Evolutionary conservation across 1,140 invertebrate genomes (phyloP).

Genomic region (Hylaeus anthracinus): DNA sequence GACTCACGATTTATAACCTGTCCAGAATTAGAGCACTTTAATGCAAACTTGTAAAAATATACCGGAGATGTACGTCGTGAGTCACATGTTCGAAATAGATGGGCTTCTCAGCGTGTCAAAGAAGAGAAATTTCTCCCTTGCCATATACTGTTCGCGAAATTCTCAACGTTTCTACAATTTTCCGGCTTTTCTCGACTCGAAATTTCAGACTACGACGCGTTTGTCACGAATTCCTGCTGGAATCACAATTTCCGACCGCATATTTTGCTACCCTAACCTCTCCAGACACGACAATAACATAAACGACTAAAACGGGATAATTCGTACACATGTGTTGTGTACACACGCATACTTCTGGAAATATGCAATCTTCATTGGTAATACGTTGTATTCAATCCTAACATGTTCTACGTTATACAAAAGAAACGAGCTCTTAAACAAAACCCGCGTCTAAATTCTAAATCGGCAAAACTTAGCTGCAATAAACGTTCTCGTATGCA

Average conservation of each 20-base stretch:
- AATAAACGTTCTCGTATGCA: neutral
- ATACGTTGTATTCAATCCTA: too few relatives aligned
- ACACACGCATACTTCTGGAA: too few relatives aligned
- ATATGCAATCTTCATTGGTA: too few relatives aligned
- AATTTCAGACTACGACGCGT: neutral
- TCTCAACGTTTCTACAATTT: neutral
- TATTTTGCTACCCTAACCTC: too few relatives aligned
- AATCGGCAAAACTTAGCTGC: neutral
- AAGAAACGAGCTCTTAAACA: too few relatives aligned
- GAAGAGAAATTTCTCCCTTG: neutral
- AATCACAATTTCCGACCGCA: too few relatives aligned
- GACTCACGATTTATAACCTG: constrained; percentile 36
- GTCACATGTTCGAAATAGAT: constrained; percentile 56
- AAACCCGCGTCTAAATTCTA: too few relatives aligned
- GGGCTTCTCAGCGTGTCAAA: neutral
- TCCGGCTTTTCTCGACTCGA: neutral
- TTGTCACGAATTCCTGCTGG: too few relatives aligned
- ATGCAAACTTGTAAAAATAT: constrained; percentile 34
- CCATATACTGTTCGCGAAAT: neutral
- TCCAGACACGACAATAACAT: too few relatives aligned
- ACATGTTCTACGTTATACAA: too few relatives aligned
- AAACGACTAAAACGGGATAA: too few relatives aligned
- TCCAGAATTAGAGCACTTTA: constrained; percentile 48
- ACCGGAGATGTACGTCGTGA: constrained; percentile 25
- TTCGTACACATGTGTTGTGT: too few relatives aligned